Conservation (phyloP, 2,113 vertebrate species). For the Myiozetetes cayanensis region DNA sequence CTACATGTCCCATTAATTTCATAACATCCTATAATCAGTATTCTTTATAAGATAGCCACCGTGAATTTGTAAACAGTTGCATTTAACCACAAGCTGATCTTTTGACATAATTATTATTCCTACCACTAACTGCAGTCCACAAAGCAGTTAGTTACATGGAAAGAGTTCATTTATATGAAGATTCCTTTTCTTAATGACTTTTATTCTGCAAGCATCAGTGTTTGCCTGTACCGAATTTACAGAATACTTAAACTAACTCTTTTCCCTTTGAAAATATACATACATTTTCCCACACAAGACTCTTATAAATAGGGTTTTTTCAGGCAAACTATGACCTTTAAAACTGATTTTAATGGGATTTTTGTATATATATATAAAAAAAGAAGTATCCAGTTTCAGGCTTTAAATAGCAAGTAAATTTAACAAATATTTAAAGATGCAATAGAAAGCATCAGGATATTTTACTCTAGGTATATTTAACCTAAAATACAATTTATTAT, state of each 20-base stretch:
- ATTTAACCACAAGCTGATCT: neutral
- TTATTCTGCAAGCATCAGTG: neutral
- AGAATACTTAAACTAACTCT: neutral
- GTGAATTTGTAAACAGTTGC: neutral
- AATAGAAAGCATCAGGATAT: neutral
- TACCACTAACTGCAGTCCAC: neutral
- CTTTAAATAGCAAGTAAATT: neutral
- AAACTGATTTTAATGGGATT: neutral
- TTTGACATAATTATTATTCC: neutral
- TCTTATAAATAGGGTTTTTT: neutral
- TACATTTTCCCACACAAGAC: neutral
- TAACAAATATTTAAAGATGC: neutral
- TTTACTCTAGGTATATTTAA: neutral
- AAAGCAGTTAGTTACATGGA: neutral
- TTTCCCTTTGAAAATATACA: neutral
- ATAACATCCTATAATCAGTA: neutral
- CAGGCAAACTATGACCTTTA: neutral
- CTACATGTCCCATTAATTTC: neutral
- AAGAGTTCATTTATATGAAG: neutral
- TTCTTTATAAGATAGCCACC: neutral
- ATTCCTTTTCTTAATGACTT: neutral
- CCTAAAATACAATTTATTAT: neutral
- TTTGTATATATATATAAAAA: neutral
- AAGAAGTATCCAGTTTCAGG: neutral
- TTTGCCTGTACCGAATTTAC: neutral